Evolutionary conservation across 2,113 vertebrate species (phyloP), one percentile per base, ranked within the genome.

Genomic region (Lagopus leucura): DNA sequence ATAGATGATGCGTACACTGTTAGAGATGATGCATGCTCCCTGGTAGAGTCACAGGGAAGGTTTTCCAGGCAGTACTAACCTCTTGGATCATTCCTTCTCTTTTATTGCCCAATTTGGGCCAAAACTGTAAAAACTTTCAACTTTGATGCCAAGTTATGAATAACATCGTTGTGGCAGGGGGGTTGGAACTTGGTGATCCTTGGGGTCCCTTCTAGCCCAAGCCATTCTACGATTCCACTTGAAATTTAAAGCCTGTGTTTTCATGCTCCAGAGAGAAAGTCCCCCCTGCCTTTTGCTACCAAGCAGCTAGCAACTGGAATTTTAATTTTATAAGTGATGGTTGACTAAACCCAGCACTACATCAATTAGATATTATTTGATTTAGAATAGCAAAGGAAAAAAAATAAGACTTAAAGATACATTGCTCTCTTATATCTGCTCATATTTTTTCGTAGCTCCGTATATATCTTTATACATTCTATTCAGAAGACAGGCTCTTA

Each of bases 351-450:
- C 82, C 96, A 97, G 95, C 92, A 92, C 89, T 94, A 83, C 48
- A 86, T 97, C 97, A 97, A 95, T 97, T 97, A 97, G 92, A 93
- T 95, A 95, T 90, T 97, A 97, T 97, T 97, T 97, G 95, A 97
- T 97, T 97, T 97, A 95, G 95, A 95, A 91, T 77, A 86, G 79
- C 42, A 13, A 86, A 89, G 86, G 92, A 93, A 94, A 50, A 18
- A 93, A 22, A 84, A 94, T 8, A 78, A 89, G 60, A 82, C 92
- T 96, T 97, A 97, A 98, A 97, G 93, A 93, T 79, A 96, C 66
- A 77, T 11, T 75, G 86, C 52, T 83, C 91, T 85, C 50, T 48
- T 64, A 5, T 82, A 89, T 92, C 66, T 66, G 77, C 94, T 85
- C 95, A 70, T 86, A 69, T 43, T 84, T 90, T 69, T 74, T 78